Evolutionary conservation across 2,113 vertebrate genomes (phyloP).

Genomic region (Psammodynastes pulverulentus): DNA sequence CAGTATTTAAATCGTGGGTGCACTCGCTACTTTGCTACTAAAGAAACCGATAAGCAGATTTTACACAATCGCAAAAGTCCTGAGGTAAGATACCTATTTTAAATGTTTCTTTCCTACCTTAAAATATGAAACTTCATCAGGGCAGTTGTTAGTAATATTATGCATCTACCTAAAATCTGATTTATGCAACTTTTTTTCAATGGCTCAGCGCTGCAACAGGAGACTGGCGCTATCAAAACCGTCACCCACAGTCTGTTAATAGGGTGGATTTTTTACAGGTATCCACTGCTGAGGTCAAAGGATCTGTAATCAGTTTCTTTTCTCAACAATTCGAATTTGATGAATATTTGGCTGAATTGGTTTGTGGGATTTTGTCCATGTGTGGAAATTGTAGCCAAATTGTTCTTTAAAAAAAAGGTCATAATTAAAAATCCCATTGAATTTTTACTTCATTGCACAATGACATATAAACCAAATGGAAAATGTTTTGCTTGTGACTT

Average conservation of each 20-base stretch:
- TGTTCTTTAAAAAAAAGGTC: neutral
- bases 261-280: neutral
- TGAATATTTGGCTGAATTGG: neutral
- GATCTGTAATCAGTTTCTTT: neutral
- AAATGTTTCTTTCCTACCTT: neutral
- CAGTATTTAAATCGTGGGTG: constrained; percentile 96
- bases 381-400: neutral
- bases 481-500: neutral
- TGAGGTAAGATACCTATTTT: constrained; percentile 76
- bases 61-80: constrained; percentile 92
- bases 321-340: neutral
- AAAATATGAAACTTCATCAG: neutral
- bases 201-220: neutral
- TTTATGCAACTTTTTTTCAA: neutral
- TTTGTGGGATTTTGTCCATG: neutral
- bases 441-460: neutral
- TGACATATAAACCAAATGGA: neutral
- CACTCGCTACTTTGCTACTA: constrained; percentile 91
- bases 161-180: neutral
- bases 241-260: neutral
- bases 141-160: neutral
- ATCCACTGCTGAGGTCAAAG: neutral
- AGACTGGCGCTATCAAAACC: neutral
- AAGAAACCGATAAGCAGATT: constrained; percentile 91
- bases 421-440: neutral